phyloP scores from a whole-genome alignment of 2,797 vertebrate genomes.

The Lerista edwardsae region DNA sequence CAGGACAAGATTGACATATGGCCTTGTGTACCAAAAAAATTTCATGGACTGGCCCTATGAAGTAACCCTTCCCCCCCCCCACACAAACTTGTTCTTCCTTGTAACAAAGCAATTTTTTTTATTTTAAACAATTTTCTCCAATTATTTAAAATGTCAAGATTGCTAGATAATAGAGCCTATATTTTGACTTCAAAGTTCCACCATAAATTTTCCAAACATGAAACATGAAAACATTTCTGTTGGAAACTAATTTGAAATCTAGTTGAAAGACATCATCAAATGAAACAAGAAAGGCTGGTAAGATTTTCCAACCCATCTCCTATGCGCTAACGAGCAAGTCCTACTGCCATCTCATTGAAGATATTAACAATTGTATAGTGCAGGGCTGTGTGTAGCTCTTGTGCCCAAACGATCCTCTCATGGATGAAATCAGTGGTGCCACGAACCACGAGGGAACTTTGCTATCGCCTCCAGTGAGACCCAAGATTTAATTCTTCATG shows the following conservation, averaged over 20 bases:
- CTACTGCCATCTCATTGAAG: background rate
- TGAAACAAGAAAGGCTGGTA: background rate
- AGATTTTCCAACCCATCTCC: background rate
- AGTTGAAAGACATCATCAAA: background rate
- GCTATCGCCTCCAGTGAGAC: constrained; percentile 3
- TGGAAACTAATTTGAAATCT: background rate
- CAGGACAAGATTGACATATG: too few relatives aligned
- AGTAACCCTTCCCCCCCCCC: background rate
- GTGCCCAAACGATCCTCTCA: background rate
- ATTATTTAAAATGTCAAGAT: background rate
- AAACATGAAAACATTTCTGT: background rate
- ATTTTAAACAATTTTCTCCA: background rate
- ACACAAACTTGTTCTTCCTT: background rate
- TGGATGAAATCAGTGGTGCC: background rate
- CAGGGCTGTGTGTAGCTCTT: background rate
- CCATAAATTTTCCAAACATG: background rate
- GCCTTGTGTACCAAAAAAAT: background rate
- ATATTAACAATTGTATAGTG: background rate
- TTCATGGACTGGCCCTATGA: background rate
- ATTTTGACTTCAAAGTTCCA: background rate
- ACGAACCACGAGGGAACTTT: background rate
- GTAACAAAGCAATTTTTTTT: background rate
- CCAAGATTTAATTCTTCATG: constrained; percentile 22
- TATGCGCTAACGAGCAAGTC: background rate
- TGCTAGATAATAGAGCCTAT: background rate